Base-by-base conservation (phyloP, 2,113 vertebrate genomes). In the Gila orcuttii region DNA sequence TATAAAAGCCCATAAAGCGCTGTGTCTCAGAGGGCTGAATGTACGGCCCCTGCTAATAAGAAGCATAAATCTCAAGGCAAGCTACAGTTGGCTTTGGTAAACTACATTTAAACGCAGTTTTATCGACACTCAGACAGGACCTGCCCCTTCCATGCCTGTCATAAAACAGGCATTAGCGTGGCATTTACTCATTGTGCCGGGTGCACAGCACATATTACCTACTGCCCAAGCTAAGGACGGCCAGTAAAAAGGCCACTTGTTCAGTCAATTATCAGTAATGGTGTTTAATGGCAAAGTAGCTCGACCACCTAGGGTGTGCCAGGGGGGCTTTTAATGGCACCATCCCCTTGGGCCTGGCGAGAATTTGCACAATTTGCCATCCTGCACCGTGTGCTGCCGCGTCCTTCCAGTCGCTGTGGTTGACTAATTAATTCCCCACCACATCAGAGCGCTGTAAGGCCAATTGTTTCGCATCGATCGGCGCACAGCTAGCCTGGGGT, bases 221-320 rank as follows among this genome's bases (percentile, higher is more conserved):
- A 83, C 62, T 80, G 75, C 73, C 78, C 75, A 62, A 82, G 55
- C 39, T 45, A 60, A 62, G 25, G 75, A 23, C 28, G 6, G 50
- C 79, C 68, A 36, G 86, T 81, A 68, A 87, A 86, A 86, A 79
- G 81, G 50, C 86, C 71, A 68, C 77, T 81, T 80, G 81, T 81
- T 86, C 45, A 68, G 82, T 88, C 87, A 88, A 88, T 92, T 91
- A 88, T 81, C 87, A 76, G 80, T 90, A 90, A 91, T 89, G 88
- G 86, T 74, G 73, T 90, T 85, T 87, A 84, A 90, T 85, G 87
- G 85, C 82, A 75, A 76, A 81, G 86, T 85, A 75, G 71, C 81
- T 66, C 39, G 57, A 31, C 89, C 86, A 88, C 86, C 84, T 77
- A 59, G 28, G 66, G 86, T 86, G 75, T 87, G 59, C 71, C 82